These are phyloP conservation scores for Ptilodon capucinus DNA, from an alignment of 2,888 invertebrate genomes.

Conservation along the genomic window DNA sequence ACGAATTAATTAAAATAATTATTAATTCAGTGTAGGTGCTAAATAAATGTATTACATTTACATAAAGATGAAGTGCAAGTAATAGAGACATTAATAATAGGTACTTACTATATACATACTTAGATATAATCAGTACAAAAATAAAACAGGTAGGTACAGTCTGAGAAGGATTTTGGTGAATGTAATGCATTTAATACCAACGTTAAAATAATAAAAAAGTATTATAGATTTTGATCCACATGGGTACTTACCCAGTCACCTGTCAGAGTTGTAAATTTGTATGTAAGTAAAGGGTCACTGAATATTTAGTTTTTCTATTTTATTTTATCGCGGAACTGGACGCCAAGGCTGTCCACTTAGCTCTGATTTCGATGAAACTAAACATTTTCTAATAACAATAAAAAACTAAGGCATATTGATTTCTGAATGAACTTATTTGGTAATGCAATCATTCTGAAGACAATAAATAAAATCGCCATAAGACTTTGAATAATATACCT, in stretches of 20 bases:
- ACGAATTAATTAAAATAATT: neutral
- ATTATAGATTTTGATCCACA: too few species aligned
- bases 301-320: neutral
- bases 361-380: slow-evolving; percentile 33
- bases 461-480: neutral
- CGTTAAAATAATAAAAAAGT: too few species aligned
- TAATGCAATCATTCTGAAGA: slow-evolving; percentile 1
- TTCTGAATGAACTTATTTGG: slow-evolving; percentile 13
- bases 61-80: neutral
- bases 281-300: neutral
- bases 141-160: too few species aligned
- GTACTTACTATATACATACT: too few species aligned
- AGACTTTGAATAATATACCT: neutral
- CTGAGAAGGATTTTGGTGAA: too few species aligned
- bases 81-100: too few species aligned
- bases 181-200: too few species aligned
- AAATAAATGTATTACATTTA: neutral
- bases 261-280: too few species aligned
- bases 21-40: neutral
- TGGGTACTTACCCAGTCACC: too few species aligned
- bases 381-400: slow-evolving; percentile 38
- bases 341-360: slow-evolving; percentile 46
- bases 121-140: too few species aligned
- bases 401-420: slow-evolving; percentile 4
- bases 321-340: slow-evolving; percentile 34